These are phyloP conservation scores for Ascaphus truei DNA, from an alignment of 2,113 vertebrate species.

Conservation along the genomic window DNA sequence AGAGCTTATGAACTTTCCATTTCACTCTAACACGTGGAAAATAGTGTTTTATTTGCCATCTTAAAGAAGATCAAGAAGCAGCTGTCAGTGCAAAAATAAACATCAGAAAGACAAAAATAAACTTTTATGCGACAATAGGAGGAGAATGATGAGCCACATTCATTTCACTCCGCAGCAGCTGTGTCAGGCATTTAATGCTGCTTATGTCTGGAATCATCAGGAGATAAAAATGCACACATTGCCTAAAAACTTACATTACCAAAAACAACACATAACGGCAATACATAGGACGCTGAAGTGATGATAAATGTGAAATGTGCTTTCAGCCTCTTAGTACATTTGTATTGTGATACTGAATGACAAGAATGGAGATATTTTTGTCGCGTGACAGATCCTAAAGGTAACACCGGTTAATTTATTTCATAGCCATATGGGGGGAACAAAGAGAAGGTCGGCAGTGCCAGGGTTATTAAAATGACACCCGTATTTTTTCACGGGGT, in stretches of 20 bases:
- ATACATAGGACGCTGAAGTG: constrained; percentile 19
- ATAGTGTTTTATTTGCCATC: constrained; percentile 27
- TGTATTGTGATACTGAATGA: constrained; percentile 6
- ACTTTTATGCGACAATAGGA: constrained; percentile 38
- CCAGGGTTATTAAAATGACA: constrained; percentile 20
- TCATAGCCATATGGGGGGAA: constrained; percentile 30
- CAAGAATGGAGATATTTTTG: constrained; percentile 4
- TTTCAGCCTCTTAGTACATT: background rate
- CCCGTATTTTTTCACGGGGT: too few species aligned
- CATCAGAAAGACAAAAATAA: constrained; percentile 38
- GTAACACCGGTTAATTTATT: constrained; percentile 33
- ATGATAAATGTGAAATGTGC: constrained; percentile 14
- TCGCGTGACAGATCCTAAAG: constrained; percentile 26
- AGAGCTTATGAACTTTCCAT: constrained; percentile 23
- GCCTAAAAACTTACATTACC: constrained; percentile 25
- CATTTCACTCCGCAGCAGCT: constrained; percentile 34
- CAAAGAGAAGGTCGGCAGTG: constrained; percentile 24
- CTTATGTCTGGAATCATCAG: constrained; percentile 7
- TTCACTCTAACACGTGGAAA: constrained; percentile 9
- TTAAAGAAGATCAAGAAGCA: constrained; percentile 35
- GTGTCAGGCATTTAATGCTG: constrained; percentile 29
- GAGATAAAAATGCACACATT: constrained; percentile 1
- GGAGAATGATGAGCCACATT: constrained; percentile 30
- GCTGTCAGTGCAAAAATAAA: constrained; percentile 36
- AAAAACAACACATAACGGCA: constrained; percentile 24